These are phyloP conservation scores for Antheraea pernyi DNA, from an alignment of 1,140 invertebrate species.

Conservation along the genomic window DNA sequence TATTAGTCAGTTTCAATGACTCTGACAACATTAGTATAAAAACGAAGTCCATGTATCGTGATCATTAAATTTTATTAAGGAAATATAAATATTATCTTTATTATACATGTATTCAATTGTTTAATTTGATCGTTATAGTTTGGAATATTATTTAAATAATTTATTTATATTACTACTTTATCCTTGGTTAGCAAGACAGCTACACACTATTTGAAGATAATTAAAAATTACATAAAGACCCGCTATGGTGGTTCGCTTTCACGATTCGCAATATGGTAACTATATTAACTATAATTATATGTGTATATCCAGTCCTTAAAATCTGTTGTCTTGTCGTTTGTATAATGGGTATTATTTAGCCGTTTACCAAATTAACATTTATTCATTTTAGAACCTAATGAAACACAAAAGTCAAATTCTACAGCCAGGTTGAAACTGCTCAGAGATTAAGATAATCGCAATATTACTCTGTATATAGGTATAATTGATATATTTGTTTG, in stretches of 20 bases:
- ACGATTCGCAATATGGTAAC: no score
- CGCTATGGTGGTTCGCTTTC: background rate
- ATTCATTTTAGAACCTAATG: no score
- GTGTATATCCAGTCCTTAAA: no score
- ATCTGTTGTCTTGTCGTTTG: no score
- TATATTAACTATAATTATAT: no score
- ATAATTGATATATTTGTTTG: no score
- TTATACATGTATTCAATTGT: background rate
- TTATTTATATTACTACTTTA: background rate
- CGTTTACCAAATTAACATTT: no score
- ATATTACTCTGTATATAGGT: no score
- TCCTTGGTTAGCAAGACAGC: background rate
- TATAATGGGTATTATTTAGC: no score
- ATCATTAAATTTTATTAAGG: background rate
- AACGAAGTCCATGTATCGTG: background rate
- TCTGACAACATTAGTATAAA: background rate
- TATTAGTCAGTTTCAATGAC: background rate
- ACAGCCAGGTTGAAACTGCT: no score
- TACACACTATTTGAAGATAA: background rate
- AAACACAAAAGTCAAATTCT: no score
- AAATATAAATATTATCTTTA: constrained; percentile 5
- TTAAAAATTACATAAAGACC: background rate
- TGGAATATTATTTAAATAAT: background rate
- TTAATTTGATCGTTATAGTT: background rate
- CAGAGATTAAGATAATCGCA: no score